These are phyloP conservation scores for Drosophila miranda DNA, from an alignment of 1,140 invertebrate genomes.

Conservation along the genomic window DNA sequence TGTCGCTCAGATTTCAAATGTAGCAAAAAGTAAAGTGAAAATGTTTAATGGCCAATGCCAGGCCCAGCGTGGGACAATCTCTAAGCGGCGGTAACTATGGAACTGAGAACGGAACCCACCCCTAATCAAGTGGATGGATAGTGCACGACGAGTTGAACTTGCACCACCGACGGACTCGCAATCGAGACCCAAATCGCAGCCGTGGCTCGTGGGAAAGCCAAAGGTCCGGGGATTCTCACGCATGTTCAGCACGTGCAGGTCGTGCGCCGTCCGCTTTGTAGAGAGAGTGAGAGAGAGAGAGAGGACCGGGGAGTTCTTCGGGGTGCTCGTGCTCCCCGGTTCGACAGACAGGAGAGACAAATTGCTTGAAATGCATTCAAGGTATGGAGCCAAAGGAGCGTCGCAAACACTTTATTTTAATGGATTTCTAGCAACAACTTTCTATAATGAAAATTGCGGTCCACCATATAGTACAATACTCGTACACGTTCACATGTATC, in stretches of 20 bases:
- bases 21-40: slow-evolving; percentile 43
- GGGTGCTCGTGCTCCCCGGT: slow-evolving; percentile 11
- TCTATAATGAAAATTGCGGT: slow-evolving; percentile 69
- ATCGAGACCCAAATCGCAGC: slow-evolving; percentile 35
- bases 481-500: slow-evolving; percentile 23
- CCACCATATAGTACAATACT: slow-evolving; percentile 26
- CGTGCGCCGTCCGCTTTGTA: slow-evolving; percentile 50
- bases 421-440: slow-evolving; percentile 68
- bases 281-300: slow-evolving; percentile 13
- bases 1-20: slow-evolving; percentile 67
- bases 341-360: slow-evolving; percentile 2
- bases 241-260: slow-evolving; percentile 79
- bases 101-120: slow-evolving; percentile 32
- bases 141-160: slow-evolving; percentile 22
- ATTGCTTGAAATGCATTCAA: slow-evolving; percentile 74
- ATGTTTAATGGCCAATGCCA: slow-evolving; percentile 45
- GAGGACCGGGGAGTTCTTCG: slow-evolving; percentile 6
- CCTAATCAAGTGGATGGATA: slow-evolving; percentile 31
- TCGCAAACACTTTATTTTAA: slow-evolving; percentile 57
- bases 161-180: slow-evolving; percentile 37
- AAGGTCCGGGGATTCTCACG: slow-evolving; percentile 78
- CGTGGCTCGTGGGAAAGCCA: slow-evolving; percentile 80
- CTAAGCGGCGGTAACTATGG: slow-evolving; percentile 1
- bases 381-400: slow-evolving; percentile 57
- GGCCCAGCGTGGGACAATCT: slow-evolving; percentile 37